phyloP scores from a whole-genome alignment of 2,797 vertebrate genomes.

The Gallirallus australis region DNA sequence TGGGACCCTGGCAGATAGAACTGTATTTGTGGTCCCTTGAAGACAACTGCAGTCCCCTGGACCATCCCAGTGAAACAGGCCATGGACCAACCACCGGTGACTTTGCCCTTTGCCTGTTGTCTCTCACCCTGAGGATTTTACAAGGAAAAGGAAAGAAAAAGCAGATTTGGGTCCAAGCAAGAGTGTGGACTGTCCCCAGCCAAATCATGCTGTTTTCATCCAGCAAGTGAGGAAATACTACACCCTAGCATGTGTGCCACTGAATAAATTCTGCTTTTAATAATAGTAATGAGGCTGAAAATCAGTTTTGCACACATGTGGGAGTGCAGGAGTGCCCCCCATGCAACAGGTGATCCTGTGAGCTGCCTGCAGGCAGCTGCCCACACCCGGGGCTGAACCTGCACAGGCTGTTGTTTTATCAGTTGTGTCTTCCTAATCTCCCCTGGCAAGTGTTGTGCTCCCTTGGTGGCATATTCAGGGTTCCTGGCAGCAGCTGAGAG shows the following conservation, averaged over 20 bases:
- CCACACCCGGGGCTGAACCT: not conserved
- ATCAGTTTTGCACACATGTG: not conserved
- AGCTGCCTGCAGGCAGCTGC: slow-evolving; percentile 56
- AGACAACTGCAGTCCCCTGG: not conserved
- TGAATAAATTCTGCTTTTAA: not conserved
- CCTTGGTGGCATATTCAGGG: not conserved
- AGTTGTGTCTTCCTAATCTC: slow-evolving; percentile 52
- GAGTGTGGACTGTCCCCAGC: not conserved
- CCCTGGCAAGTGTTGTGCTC: not conserved
- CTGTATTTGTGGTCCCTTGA: not conserved
- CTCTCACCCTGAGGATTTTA: not conserved
- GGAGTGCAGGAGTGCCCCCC: not conserved
- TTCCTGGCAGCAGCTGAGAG: not conserved
- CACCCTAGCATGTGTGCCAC: too few species aligned
- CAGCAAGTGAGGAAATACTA: not conserved
- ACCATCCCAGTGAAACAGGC: not conserved
- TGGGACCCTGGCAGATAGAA: not conserved
- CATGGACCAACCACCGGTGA: accelerated
- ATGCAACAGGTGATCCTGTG: slow-evolving; percentile 54
- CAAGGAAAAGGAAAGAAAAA: not conserved
- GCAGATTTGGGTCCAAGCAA: not conserved
- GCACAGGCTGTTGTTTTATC: slow-evolving; percentile 26
- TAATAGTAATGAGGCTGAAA: not conserved
- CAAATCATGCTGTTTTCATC: not conserved
- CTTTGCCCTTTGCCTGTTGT: not conserved